Base-by-base conservation (phyloP, 2,888 invertebrate genomes). In the Callosobruchus maculatus region DNA sequence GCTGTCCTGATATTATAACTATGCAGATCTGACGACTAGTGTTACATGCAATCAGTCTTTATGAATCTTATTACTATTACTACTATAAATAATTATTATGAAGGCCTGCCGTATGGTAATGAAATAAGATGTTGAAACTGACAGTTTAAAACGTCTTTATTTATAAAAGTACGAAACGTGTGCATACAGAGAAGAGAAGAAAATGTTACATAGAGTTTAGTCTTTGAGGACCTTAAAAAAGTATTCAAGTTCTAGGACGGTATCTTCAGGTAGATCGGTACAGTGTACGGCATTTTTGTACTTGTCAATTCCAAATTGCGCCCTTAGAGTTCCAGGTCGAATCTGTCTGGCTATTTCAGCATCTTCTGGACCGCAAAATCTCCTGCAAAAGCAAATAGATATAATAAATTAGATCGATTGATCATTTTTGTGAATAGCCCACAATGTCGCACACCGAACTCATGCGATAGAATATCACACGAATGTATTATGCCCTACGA, bases 231-330 rank as follows among this genome's bases (percentile, higher is more conserved):
- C 93, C 87, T 93, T 94, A 84, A 94, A 95, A 85, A 94, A 92
- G 86, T 94, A 94, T 86, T 94, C 93, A 73, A 94, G 89, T 90
- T 98, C 98, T 73, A 96, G 86, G 26, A 91, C 84, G 0, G 94
- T 94, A 88, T 98, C 97, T 84, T 97, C 97, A 0, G 93, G 91
- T 74, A 98, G 89, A 89, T 98, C 98, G 22, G 98, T 97, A 85
- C 97, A 97, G 86, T 98, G 98, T 7, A 98, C 89, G 3, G 95
- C 97, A 88, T 98, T 98, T 83, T 93, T 91, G 22, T 95, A 91
- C 88, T 94, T 95, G 68, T 92, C 93, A 68, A 90, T 90, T 0
- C 98, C 98, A 87, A 94, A 95, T 82, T 91, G 91, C 0, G 97
- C 97, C 81, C 98, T 89, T 68, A 98, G 85, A 0, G 96, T 95